Conservation (phyloP, 1,140 invertebrate species). For the Argopecten irradians region DNA sequence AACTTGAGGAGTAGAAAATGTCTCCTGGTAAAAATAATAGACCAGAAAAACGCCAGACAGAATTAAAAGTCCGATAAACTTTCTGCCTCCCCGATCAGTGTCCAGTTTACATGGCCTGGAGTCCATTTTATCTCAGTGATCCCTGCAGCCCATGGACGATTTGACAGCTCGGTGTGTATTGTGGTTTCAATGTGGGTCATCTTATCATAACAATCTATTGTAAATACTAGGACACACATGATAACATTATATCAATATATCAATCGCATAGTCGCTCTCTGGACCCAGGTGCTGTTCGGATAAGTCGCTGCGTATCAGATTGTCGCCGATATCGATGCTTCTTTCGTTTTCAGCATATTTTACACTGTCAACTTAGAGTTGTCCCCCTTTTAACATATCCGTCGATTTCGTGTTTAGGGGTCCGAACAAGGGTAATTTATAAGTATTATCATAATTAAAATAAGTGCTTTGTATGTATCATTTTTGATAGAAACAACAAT, state of each 20-base stretch:
- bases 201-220: not conserved
- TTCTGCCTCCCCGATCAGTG: not conserved
- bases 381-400: not conserved
- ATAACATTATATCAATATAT: not conserved
- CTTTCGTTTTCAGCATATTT: not conserved
- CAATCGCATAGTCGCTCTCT: not conserved
- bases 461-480: too few relatives aligned
- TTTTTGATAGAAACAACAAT: too few relatives aligned
- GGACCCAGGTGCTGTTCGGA: not conserved
- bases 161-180: not conserved
- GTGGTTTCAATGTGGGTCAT: not conserved
- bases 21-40: slow-evolving; percentile 1
- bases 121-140: not conserved
- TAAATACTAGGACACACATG: not conserved
- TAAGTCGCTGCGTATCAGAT: not conserved
- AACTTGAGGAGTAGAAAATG: not conserved
- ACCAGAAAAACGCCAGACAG: not conserved
- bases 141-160: not conserved
- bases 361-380: not conserved
- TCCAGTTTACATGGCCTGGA: not conserved
- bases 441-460: too few relatives aligned
- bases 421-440: too few relatives aligned
- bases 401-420: too few relatives aligned
- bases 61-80: not conserved
- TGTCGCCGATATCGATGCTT: too few relatives aligned